These are phyloP conservation scores for Vombatus ursinus DNA, from an alignment of 2,113 vertebrate species.

Conservation along the genomic window DNA sequence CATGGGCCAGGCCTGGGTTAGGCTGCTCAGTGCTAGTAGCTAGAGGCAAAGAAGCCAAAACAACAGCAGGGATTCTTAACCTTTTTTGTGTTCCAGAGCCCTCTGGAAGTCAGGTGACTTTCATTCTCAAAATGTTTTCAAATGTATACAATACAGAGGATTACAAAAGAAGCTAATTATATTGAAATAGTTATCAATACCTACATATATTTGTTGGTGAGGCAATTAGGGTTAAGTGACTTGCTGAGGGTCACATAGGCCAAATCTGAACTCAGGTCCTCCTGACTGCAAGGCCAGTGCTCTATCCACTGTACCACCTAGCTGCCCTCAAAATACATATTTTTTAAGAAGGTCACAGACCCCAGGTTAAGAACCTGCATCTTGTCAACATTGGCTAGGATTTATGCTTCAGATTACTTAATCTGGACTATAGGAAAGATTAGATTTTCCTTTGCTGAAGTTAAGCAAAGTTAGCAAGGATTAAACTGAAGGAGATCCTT, in stretches of 20 bases:
- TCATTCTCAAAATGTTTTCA: neutral
- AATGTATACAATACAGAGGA: neutral
- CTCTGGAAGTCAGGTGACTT: neutral
- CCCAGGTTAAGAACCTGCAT: neutral
- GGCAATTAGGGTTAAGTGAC: too few relatives aligned
- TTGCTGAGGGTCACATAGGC: too few relatives aligned
- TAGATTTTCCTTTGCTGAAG: neutral
- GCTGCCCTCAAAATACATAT: too few relatives aligned
- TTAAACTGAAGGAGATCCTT: neutral
- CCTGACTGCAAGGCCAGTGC: too few relatives aligned
- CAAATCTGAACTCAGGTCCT: too few relatives aligned
- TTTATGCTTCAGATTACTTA: neutral
- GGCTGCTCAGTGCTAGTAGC: neutral
- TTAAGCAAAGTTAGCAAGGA: neutral
- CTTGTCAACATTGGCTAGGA: too few relatives aligned
- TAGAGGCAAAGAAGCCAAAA: neutral
- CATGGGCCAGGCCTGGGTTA: neutral
- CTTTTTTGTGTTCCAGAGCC: neutral
- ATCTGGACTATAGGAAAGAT: neutral
- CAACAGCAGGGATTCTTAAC: neutral
- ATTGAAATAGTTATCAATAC: neutral
- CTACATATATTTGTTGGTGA: too few relatives aligned
- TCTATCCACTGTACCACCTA: too few relatives aligned
- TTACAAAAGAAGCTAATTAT: neutral
- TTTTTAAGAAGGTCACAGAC: neutral